phyloP scores from a whole-genome alignment of 92 coral and sea anemone genomes.

The Pocillopora meandrina region DNA sequence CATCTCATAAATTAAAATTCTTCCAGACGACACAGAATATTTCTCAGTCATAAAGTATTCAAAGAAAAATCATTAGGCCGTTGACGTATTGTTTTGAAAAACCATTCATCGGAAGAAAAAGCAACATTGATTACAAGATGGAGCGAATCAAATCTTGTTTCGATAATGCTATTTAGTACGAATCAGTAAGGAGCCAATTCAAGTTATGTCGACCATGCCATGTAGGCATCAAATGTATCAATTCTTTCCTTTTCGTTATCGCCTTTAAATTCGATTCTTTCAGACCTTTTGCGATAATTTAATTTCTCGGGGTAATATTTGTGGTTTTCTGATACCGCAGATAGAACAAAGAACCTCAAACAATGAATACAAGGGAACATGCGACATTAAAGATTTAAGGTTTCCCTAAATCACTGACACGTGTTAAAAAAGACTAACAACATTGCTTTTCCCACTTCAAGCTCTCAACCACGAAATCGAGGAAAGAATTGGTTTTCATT shows the following conservation, averaged over 20 bases:
- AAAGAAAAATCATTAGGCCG: neutral
- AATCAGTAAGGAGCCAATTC: conserved; percentile 3
- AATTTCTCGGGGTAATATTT: neutral
- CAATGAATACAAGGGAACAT: conserved; percentile 38
- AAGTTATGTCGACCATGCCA: conserved; percentile 23
- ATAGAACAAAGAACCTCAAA: conserved; percentile 35
- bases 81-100: conserved; percentile 7
- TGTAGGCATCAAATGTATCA: neutral
- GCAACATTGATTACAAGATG: conserved; percentile 18
- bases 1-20: neutral
- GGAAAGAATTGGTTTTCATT: neutral
- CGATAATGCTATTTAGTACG: neutral
- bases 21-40: neutral
- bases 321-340: neutral
- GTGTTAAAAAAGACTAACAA: conserved; percentile 52
- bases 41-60: conserved; percentile 9
- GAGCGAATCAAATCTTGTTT: conserved; percentile 25
- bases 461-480: neutral
- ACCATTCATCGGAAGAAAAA: conserved; percentile 35
- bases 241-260: neutral
- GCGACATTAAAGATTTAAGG: conserved; percentile 69
- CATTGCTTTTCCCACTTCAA: neutral
- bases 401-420: conserved; percentile 63
- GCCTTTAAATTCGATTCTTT: neutral
- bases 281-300: neutral